Conservation (phyloP, 2,888 invertebrate genomes). For the Acronicta alni region DNA sequence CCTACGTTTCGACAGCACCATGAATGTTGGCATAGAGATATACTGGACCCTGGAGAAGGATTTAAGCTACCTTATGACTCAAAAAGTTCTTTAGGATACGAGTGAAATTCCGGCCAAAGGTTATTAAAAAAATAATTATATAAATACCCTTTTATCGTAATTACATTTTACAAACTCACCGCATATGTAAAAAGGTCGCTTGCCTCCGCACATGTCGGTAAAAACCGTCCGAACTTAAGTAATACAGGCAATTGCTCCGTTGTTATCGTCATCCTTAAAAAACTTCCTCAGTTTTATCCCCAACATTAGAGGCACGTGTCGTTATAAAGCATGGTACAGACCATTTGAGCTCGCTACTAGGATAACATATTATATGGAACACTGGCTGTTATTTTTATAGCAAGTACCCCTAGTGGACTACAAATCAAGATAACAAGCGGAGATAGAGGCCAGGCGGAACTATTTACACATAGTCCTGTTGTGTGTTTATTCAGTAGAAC, state of each 20-base stretch:
- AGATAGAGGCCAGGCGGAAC: constrained; percentile 74
- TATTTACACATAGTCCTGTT: constrained; percentile 73
- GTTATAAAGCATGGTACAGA: constrained; percentile 74
- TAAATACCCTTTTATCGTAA: background rate
- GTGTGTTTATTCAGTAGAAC: constrained; percentile 57
- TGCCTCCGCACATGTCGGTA: background rate
- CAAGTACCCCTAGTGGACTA: constrained; percentile 76
- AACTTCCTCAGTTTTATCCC: constrained; percentile 62
- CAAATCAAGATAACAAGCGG: constrained; percentile 85
- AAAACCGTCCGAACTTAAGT: constrained; percentile 37
- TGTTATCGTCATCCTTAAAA: constrained; percentile 64
- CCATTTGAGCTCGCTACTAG: constrained; percentile 72
- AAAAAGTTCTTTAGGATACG: too few relatives aligned
- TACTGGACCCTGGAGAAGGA: too few relatives aligned
- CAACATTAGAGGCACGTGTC: constrained; percentile 67
- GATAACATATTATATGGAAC: constrained; percentile 73
- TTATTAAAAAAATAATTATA: too few relatives aligned
- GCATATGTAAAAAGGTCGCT: background rate
- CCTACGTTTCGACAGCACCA: too few relatives aligned
- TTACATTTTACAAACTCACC: background rate
- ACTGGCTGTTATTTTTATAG: constrained; percentile 80
- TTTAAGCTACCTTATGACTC: too few relatives aligned
- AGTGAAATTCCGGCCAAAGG: too few relatives aligned
- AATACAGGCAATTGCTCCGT: constrained; percentile 46
- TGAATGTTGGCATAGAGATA: too few relatives aligned